phyloP scores from a whole-genome alignment of 1,140 invertebrate species.

The Lepidostoma basale region DNA sequence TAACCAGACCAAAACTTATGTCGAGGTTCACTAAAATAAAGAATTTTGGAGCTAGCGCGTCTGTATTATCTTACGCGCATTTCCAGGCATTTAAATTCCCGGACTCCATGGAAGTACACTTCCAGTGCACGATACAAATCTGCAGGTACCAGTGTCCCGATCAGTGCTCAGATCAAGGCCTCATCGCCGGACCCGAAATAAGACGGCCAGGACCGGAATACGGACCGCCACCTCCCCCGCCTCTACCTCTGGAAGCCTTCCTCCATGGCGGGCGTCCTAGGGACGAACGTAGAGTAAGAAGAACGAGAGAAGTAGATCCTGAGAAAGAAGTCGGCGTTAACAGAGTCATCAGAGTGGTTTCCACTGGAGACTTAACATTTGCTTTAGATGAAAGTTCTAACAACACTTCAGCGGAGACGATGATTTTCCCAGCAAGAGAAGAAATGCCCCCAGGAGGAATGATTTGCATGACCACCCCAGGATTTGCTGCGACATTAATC shows the following conservation, averaged over 20 bases:
- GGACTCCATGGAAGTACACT: slow-evolving; percentile 95
- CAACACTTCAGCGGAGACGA: slow-evolving; percentile 64
- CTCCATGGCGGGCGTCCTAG: slow-evolving; percentile 68
- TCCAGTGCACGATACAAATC: slow-evolving; percentile 95
- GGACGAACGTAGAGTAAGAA: slow-evolving; percentile 74
- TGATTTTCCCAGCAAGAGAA: slow-evolving; percentile 69
- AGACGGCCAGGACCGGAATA: slow-evolving; percentile 70
- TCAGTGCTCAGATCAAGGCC: slow-evolving; percentile 74
- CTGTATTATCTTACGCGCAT: slow-evolving; percentile 89
- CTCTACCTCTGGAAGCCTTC: slow-evolving; percentile 68
- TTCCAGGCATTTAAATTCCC: slow-evolving; percentile 97
- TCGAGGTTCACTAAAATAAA: slow-evolving; percentile 94
- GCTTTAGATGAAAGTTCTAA: slow-evolving; percentile 67
- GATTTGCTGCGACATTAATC: slow-evolving; percentile 83
- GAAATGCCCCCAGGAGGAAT: slow-evolving; percentile 62
- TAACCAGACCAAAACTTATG: slow-evolving; percentile 90
- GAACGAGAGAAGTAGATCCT: slow-evolving; percentile 66
- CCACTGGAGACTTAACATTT: slow-evolving; percentile 84
- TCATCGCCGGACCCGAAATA: slow-evolving; percentile 55
- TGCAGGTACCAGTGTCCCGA: slow-evolving; percentile 92
- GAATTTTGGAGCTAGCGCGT: slow-evolving; percentile 91
- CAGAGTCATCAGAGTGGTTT: slow-evolving; percentile 82
- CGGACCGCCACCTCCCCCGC: slow-evolving; percentile 68
- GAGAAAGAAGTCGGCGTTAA: slow-evolving; percentile 84
- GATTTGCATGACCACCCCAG: slow-evolving; percentile 91